Conservation (phyloP, 2,113 vertebrate species). For the Myiozetetes cayanensis region DNA sequence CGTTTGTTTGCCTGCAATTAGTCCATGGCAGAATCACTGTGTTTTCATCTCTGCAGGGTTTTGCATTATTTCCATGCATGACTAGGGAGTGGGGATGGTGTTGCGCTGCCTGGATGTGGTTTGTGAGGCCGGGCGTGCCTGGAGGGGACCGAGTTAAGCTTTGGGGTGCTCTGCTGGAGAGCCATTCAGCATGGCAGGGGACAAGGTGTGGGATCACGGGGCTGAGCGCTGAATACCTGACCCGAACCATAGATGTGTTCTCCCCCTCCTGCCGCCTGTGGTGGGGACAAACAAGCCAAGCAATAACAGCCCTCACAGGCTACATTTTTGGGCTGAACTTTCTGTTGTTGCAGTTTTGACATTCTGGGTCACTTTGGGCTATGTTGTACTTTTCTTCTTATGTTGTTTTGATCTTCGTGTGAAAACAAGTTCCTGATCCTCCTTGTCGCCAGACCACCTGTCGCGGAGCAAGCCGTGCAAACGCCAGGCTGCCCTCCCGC, state of each 20-base stretch:
- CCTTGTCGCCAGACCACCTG: not conserved
- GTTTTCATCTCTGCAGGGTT: not conserved
- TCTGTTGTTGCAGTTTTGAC: conserved; percentile 28
- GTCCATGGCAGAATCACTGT: not conserved
- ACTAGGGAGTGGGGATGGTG: not conserved
- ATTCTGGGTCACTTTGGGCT: conserved; percentile 18
- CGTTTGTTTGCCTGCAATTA: not conserved
- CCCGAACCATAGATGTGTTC: not conserved
- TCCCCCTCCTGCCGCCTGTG: fast-evolving
- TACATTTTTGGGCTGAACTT: conserved; percentile 35
- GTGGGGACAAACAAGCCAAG: conserved; percentile 29
- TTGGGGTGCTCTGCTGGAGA: not conserved
- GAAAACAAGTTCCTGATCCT: conserved; percentile 42
- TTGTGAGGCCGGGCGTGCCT: not conserved
- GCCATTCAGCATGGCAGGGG: not conserved
- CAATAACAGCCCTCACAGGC: not conserved
- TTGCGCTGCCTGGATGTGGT: not conserved
- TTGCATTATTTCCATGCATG: not conserved
- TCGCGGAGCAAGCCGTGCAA: not conserved
- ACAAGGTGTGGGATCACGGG: fast-evolving
- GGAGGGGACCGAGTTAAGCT: not conserved
- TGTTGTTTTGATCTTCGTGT: conserved; percentile 49
- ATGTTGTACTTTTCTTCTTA: conserved; percentile 47
- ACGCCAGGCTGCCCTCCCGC: not conserved
- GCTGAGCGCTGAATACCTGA: not conserved